Evolutionary conservation across 2,797 vertebrate species (phyloP), one percentile per base, ranked within the genome.

Genomic region (Uromys caudimaculatus): DNA sequence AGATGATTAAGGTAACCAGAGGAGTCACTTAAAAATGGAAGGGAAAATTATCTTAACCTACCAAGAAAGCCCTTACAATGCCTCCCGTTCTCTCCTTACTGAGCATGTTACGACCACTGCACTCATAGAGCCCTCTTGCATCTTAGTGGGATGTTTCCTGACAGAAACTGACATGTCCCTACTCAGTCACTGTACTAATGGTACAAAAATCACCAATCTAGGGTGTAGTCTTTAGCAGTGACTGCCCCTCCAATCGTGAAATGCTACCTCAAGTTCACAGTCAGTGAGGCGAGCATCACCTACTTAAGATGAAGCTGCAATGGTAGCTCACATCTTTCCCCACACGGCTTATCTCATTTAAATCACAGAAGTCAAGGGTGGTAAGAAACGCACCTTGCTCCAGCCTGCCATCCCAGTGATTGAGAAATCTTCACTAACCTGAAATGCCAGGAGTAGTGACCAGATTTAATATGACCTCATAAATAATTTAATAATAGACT

Each of bases 401-500:
- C 54, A 82, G 97, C n/a, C 91, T 95, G 38, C 93, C 89, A 95
- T 95, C 47, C 77, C 52, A 96, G 73, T 0, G 0, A 98, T 97
- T 97, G 97, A 97, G 98, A 97, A 94, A 81, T 96, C 89, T 95
- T 98, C 56, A 3, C 97, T 95, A 98, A 98, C 90, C 94, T 97
- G 96, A 98, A 98, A 97, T 97, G 98, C 97, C 98, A 98, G 97
- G 97, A 98, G 98, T 97, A 98, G 98, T 98, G 98, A 98, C 98
- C 97, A 98, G 97, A 97, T 98, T 98, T 98, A 98, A 98, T 98
- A 98, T 96, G 97, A 98, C 98, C 97, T 98, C 96, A 98, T 98
- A 98, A 98, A 99, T 98, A 98, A 98, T 98, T 98, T 98, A 98
- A 98, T 98, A 98, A 98, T 98, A 98, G 98, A 98, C 97, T 97